Percentiles rank a stretch among this genome's conserved stretches.
Evolutionary conservation across 53 echinoderm and acorn worm species (phyloP).

Genomic region (Apostichopus leukothele): DNA sequence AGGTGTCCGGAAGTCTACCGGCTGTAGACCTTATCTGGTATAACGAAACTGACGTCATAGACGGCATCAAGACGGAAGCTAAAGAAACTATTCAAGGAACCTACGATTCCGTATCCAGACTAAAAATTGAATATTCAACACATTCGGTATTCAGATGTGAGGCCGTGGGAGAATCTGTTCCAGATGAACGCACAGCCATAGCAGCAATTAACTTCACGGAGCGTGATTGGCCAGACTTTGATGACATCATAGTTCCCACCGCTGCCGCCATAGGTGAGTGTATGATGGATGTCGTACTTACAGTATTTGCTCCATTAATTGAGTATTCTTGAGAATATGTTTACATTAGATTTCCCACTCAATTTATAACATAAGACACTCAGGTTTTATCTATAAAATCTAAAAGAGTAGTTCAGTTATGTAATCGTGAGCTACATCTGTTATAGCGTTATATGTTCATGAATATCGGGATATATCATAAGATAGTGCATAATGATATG

Average conservation of each 20-base stretch:
- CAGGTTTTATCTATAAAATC: too few relatives aligned
- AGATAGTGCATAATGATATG: too few relatives aligned
- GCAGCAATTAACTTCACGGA: conserved; percentile 12
- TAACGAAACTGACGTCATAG: background rate
- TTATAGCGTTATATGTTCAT: too few relatives aligned
- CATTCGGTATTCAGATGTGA: background rate
- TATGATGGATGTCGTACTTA: background rate
- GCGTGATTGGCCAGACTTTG: background rate
- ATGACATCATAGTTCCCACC: background rate
- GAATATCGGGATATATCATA: too few relatives aligned
- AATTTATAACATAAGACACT: too few relatives aligned
- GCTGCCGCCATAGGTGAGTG: background rate
- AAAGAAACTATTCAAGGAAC: background rate
- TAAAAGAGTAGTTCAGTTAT: too few relatives aligned
- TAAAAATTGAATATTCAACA: background rate
- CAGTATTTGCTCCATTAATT: too few relatives aligned
- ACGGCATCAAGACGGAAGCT: background rate
- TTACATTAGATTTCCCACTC: too few relatives aligned
- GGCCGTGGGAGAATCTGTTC: background rate
- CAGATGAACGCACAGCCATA: background rate
- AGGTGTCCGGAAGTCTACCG: background rate
- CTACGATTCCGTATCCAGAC: background rate
- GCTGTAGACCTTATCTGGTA: background rate
- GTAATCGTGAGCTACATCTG: too few relatives aligned
- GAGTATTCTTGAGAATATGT: too few relatives aligned